These are phyloP conservation scores for Gnathonemus longibarbis DNA, from an alignment of 2,113 vertebrate species.

Conservation along the genomic window DNA sequence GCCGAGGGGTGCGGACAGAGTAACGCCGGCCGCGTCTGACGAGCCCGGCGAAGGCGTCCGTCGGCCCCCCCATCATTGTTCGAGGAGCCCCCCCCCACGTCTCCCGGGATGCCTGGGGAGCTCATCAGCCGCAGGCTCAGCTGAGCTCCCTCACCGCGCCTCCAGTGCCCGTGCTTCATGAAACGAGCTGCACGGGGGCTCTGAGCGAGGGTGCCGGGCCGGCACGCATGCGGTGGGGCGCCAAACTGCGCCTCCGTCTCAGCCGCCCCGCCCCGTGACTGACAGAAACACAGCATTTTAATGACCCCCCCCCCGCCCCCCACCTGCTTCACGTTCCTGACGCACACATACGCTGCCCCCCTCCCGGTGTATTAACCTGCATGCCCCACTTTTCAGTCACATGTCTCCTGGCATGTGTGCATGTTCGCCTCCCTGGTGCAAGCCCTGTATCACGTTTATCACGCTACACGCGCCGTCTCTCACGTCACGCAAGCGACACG, in stretches of 20 bases:
- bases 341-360: not conserved
- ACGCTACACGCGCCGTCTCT: not conserved
- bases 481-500: not conserved
- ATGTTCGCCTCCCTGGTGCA: not conserved
- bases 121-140: not conserved
- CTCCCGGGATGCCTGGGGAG: slow-evolving; percentile 2
- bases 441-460: not conserved
- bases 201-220: not conserved
- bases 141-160: not conserved
- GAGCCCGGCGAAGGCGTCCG: not conserved
- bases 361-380: not conserved
- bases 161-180: not conserved
- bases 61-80: not conserved
- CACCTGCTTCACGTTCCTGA: not conserved
- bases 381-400: no score
- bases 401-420: not conserved
- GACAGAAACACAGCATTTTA: not conserved
- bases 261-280: not conserved
- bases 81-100: not conserved
- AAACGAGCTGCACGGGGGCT: slow-evolving; percentile 20
- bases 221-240: not conserved
- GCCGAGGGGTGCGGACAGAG: slow-evolving; percentile 34
- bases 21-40: not conserved
- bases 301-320: not conserved
- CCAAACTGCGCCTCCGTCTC: not conserved